Evolutionary conservation across 2,113 vertebrate species (phyloP).

Genomic region (Pan paniscus): DNA sequence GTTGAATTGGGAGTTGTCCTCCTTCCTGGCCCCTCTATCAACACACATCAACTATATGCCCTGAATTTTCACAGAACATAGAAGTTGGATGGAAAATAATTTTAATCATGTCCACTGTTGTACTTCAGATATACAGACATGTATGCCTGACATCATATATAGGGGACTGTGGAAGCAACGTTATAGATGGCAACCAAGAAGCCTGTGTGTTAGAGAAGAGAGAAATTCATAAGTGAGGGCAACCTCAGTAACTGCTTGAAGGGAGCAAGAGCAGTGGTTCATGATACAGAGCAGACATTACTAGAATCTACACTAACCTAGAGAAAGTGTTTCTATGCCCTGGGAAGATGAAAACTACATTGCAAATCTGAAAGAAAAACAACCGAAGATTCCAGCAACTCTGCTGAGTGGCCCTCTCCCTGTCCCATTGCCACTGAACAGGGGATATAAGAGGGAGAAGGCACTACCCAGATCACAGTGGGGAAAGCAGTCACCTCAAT

Average conservation of each 20-base stretch:
- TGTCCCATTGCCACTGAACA: background rate
- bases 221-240: background rate
- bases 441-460: background rate
- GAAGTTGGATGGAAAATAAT: background rate
- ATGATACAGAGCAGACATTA: background rate
- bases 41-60: background rate
- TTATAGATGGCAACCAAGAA: background rate
- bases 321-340: background rate
- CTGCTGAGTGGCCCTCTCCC: background rate
- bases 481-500: background rate
- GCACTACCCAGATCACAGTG: background rate
- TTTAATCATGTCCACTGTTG: background rate
- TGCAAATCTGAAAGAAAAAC: background rate
- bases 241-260: background rate
- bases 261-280: background rate
- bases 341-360: background rate
- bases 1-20: background rate
- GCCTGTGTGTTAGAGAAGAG: background rate
- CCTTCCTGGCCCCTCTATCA: background rate
- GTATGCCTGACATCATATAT: background rate
- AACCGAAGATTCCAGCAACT: background rate
- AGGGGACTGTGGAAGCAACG: background rate
- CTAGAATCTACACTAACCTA: background rate
- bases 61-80: background rate
- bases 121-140: background rate